Base-by-base conservation (phyloP, 1,140 invertebrate species). In the Pachyrhynchus sulphureomaculatus region DNA sequence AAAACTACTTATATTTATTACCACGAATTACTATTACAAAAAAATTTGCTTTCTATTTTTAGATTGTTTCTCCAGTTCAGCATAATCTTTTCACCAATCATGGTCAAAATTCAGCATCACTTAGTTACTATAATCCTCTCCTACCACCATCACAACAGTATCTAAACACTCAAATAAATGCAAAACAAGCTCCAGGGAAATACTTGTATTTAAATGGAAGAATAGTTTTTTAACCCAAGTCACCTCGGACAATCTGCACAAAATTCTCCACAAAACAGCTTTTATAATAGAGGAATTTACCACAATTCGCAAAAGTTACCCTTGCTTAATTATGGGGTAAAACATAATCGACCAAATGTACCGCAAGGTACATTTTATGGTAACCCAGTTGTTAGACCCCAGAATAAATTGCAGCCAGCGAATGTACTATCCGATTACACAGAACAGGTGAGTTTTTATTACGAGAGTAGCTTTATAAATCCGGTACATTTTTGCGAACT, bases 281-380 rank as follows among this genome's bases (percentile, higher is more conserved):
- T 53, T 32, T 52, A 44, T 29, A 36, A 52, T 37, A 47, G 48
- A 32, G 2, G 42, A 8, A 15, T 37, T n/a, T 58, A 37, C n/a
- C 47, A 52, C 26, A 60, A 60, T 34, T 48, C 52, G 23, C 57
- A 60, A 20, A 60, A 60, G 17, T 13, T 60, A 6, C 57, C 57
- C 2, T 24, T 60, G 13, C 3, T 34, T 12, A 48, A 48, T n/a
- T n/a, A 13, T 2, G 24, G 4, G 10, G 1, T 4, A 4, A 8
- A n/a, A 12, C 23, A 29, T n/a, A 42, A 42, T 42, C 18, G 3
- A 20, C 45, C 45, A 13, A 21, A 17, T 45, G 0, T n/a, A 15
- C 42, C 17, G 9, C 20, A 24, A 3, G 18, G 23, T 2, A 3
- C n/a, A 17, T 12, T 24, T 24, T n/a, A 20, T 20, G 20, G 24